A percentile compares a stretch with the other conserved stretches of the same genome.
Conservation (phyloP, 64 coral and sea anemone genomes). For the Montipora efflorescens region DNA sequence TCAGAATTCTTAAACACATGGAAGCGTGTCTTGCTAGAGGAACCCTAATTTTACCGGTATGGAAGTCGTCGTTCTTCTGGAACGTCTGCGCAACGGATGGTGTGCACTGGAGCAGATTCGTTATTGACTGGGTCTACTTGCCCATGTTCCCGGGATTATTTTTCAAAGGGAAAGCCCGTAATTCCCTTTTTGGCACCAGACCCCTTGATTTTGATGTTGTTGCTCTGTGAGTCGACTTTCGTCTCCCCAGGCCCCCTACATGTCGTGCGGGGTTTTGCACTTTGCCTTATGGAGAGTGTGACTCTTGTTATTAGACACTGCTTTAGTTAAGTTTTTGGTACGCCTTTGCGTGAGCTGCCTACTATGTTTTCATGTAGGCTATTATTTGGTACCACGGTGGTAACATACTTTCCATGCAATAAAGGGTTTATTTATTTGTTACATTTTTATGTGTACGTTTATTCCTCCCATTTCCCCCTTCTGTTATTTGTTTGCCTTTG, state of each 20-base stretch:
- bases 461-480: too few species aligned
- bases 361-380: too few species aligned
- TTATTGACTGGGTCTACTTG: conserved; percentile 30
- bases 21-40: conserved; percentile 6
- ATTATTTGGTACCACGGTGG: too few species aligned
- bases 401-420: too few species aligned
- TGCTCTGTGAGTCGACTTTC: neutral
- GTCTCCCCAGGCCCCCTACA: neutral
- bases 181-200: conserved; percentile 11
- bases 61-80: conserved; percentile 65
- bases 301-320: neutral
- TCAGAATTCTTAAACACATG: conserved; percentile 39
- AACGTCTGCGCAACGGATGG: conserved; percentile 6
- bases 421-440: too few species aligned
- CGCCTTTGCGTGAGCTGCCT: too few species aligned
- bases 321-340: neutral
- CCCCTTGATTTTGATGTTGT: neutral
- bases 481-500: too few species aligned
- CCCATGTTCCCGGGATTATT: conserved; percentile 8
- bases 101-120: conserved; percentile 45
- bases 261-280: neutral
- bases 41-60: conserved; percentile 34
- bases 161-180: conserved; percentile 21
- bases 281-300: neutral
- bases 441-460: too few species aligned